These are phyloP conservation scores for Argyrosomus japonicus DNA, from an alignment of 2,113 vertebrate genomes.

Conservation along the genomic window DNA sequence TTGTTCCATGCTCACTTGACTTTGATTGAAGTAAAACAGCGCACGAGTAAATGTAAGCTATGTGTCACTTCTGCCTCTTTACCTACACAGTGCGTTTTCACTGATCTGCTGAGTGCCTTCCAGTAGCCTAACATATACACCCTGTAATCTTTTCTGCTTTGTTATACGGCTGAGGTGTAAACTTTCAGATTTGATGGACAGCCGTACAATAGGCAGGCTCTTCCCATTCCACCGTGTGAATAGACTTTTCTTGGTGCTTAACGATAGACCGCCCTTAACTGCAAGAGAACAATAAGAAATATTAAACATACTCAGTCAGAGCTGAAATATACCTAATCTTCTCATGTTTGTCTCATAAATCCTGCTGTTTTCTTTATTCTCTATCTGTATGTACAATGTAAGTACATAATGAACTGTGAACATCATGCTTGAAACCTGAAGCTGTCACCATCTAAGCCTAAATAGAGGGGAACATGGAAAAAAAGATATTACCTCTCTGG, in stretches of 20 bases:
- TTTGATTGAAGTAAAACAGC: constrained; percentile 47
- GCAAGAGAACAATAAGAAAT: constrained; percentile 41
- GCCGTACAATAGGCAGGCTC: constrained; percentile 45
- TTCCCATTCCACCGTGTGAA: constrained; percentile 26
- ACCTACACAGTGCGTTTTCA: constrained; percentile 22
- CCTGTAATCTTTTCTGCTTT: constrained; percentile 71
- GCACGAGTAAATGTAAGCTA: constrained; percentile 36
- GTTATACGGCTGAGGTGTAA: constrained; percentile 57
- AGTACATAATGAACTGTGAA: constrained; percentile 38
- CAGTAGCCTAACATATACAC: constrained; percentile 50
- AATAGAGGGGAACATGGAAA: not conserved
- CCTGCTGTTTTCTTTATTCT: not conserved
- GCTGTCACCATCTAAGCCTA: constrained; percentile 17
- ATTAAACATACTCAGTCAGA: constrained; percentile 32
- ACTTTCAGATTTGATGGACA: constrained; percentile 64
- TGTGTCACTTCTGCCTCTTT: constrained; percentile 46
- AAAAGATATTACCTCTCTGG: constrained; percentile 22
- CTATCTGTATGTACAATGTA: not conserved
- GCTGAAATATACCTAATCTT: constrained; percentile 34
- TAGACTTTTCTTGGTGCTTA: constrained; percentile 20
- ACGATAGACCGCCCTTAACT: constrained; percentile 32
- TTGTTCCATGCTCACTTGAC: constrained; percentile 10
- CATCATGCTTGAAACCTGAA: constrained; percentile 19
- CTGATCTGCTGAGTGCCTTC: constrained; percentile 46
- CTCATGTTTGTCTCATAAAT: constrained; percentile 17